Evolutionary conservation across 2,888 invertebrate species (phyloP).

Genomic region (Pterobdella sp.): DNA sequence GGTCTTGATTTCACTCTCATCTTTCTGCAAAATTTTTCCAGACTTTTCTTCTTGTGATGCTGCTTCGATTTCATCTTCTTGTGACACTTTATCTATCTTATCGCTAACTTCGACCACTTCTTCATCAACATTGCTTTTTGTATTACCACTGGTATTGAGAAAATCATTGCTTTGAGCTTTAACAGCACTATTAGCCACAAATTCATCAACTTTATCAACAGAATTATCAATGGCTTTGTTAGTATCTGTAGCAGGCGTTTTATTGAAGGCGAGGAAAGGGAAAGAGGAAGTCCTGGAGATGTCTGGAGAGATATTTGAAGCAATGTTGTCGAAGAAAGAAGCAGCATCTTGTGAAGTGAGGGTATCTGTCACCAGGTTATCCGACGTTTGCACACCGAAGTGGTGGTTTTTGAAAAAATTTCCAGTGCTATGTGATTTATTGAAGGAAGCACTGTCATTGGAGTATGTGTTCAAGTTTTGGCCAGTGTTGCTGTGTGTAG

Average conservation of each 20-base stretch:
- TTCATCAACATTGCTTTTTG: background rate
- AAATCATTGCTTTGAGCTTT: background rate
- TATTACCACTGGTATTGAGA: background rate
- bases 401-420: background rate
- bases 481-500: background rate
- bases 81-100: too few species aligned
- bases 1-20: too few species aligned
- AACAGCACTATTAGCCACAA: background rate
- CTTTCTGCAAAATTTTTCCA: too few species aligned
- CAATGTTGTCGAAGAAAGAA: background rate
- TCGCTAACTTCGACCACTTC: too few species aligned
- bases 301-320: background rate
- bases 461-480: background rate
- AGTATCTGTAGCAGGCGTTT: background rate
- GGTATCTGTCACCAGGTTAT: background rate
- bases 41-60: too few species aligned
- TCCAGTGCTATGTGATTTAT: background rate
- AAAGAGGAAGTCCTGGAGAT: background rate
- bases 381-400: background rate
- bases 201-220: background rate
- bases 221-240: background rate
- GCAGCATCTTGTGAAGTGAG: background rate
- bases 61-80: too few species aligned
- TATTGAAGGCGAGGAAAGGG: constrained; percentile 2
- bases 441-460: background rate